Conservation (phyloP, 2,113 vertebrate genomes). For the Probosciger aterrimus region DNA sequence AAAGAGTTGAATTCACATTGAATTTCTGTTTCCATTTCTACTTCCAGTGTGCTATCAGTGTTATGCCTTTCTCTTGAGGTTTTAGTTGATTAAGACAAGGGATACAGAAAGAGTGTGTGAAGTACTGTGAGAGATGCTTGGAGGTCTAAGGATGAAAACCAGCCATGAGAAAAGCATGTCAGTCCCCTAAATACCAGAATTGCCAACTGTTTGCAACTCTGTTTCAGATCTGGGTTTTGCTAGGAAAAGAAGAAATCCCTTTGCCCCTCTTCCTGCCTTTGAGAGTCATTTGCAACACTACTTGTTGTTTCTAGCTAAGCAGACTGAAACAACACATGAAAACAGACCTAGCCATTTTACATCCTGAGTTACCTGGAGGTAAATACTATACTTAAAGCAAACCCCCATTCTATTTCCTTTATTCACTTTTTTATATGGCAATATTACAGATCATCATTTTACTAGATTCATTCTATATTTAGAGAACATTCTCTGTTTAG, state of each 20-base stretch:
- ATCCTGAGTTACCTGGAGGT: background rate
- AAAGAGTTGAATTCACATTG: background rate
- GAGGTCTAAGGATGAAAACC: background rate
- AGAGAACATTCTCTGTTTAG: background rate
- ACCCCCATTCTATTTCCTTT: background rate
- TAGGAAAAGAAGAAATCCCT: background rate
- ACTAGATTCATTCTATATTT: background rate
- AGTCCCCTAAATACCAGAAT: background rate
- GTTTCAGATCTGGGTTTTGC: background rate
- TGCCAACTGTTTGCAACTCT: background rate
- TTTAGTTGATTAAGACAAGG: background rate
- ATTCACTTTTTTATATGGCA: background rate
- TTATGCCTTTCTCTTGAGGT: background rate
- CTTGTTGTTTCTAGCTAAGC: background rate
- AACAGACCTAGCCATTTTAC: background rate
- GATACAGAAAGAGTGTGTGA: background rate
- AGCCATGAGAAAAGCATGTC: background rate
- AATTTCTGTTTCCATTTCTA: slow-evolving; percentile 2
- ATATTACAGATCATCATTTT: background rate
- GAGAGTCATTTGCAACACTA: background rate
- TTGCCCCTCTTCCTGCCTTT: background rate
- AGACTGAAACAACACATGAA: background rate
- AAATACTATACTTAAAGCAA: background rate
- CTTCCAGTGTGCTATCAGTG: background rate
- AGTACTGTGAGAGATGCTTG: background rate